Evolutionary conservation across 1,140 invertebrate genomes (phyloP), one percentile per base, ranked within the genome.

Genomic region (Dryas iulia): DNA sequence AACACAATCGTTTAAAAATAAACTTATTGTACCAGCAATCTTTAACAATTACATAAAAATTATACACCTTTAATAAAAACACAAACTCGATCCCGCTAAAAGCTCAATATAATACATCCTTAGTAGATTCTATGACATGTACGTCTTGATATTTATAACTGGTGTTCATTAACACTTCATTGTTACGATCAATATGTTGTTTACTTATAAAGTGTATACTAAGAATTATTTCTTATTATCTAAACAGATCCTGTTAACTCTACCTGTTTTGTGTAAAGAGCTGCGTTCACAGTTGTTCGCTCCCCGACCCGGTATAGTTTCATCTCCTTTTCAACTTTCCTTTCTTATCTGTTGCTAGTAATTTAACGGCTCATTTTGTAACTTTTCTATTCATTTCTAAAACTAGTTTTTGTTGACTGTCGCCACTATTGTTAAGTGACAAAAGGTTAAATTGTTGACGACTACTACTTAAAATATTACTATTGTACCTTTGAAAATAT

Each of bases 261-360:
- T 47, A 77, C 73, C 72, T 69, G 73, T 69, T 68, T 74, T 84
- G 69, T 81, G 64, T 83, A 68, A 70, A 80, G 57, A 85, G 74
- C 63, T 84, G 77, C 76, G 70, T 66, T 76, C 61, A 59, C 70
- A 72, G 18, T 66, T 61, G 52, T 66, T 70, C 59, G 72, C 73
- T 78, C 76, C 73, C 59, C 72, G 28, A 56, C 54, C 77, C 39
- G 39, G 65, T 76, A 71, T 47, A 33, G 59, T 72, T 76, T 80
- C 68, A 76, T 77, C 68, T 62, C 39, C 26, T 74, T 39, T 66
- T 72, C 57, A 72, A 78, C 66, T 73, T 75, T 74, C 67, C 72
- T 70, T 77, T 77, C 54, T 78, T 81, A 78, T 78, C 71, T 78
- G 70, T 70, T 56, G 69, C 67, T 70, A 65, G 68, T 74, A 74